Conservation (phyloP, 37 sponge, comb jelly and placozoan species). For the Diacarnus erythraeanus region DNA sequence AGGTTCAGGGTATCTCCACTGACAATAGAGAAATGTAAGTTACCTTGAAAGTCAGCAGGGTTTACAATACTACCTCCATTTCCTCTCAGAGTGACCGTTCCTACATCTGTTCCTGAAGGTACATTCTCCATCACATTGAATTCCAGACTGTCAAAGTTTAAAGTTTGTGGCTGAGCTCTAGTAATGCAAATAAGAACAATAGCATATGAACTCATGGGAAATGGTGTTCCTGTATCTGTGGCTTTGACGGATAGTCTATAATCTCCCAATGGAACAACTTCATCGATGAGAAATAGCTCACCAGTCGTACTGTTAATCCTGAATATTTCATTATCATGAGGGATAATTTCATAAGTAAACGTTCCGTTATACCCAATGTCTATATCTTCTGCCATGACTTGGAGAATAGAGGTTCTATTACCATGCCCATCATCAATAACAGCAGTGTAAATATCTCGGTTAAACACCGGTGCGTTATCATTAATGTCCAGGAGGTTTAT, state of each 20-base stretch:
- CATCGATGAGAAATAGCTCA: not conserved
- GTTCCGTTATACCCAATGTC: conserved; percentile 31
- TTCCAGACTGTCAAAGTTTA: not conserved
- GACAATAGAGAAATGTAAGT: conserved; percentile 38
- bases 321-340: not conserved
- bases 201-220: conserved; percentile 8
- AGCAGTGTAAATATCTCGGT: conserved; percentile 12
- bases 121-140: conserved; percentile 25
- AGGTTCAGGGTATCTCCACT: not conserved
- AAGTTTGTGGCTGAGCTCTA: not conserved
- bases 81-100: conserved; percentile 2
- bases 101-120: conserved; percentile 23
- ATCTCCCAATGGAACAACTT: conserved; percentile 26
- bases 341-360: not conserved
- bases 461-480: conserved; percentile 52
- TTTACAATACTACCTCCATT: not conserved
- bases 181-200: conserved; percentile 33
- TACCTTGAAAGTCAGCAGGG: conserved; percentile 20
- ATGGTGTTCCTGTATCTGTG: conserved; percentile 11
- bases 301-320: conserved; percentile 20
- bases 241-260: conserved; percentile 34
- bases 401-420: conserved; percentile 13
- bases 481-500: conserved; percentile 50
- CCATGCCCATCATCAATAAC: conserved; percentile 18
- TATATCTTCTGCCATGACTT: conserved; percentile 15